phyloP scores from a whole-genome alignment of 2,888 invertebrate genomes.

The Cerastoderma edule region DNA sequence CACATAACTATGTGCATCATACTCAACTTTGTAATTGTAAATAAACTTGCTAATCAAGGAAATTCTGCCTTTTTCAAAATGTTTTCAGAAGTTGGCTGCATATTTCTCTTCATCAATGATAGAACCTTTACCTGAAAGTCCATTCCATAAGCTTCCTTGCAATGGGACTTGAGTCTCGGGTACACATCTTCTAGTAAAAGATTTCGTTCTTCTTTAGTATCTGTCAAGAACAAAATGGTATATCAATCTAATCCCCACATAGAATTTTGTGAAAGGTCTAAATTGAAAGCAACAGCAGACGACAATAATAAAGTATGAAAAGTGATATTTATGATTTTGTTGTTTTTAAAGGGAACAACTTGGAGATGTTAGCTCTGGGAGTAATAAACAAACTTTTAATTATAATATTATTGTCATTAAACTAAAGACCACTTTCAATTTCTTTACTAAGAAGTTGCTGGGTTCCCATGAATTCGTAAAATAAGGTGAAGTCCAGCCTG shows the following conservation, averaged over 20 bases:
- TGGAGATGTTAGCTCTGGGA: not conserved
- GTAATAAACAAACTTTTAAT: not conserved
- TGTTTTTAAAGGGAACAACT: not conserved
- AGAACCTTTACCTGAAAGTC: conserved; percentile 72
- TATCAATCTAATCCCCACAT: not conserved
- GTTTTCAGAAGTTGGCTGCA: no score
- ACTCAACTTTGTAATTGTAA: no score
- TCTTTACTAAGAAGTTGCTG: no score
- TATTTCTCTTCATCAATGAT: no score
- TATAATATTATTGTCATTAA: not conserved
- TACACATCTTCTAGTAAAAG: conserved; percentile 72
- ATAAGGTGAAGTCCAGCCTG: no score
- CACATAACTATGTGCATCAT: no score
- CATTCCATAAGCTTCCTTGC: conserved; percentile 87
- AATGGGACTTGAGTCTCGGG: conserved; percentile 70
- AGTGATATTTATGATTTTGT: not conserved
- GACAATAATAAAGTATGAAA: not conserved
- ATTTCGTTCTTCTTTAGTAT: conserved; percentile 73
- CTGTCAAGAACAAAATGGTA: conserved; percentile 39
- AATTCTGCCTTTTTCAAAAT: no score
- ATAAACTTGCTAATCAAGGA: no score
- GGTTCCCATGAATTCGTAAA: no score
- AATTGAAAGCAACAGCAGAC: not conserved
- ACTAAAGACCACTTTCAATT: no score
- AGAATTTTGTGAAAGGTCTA: not conserved